Evolutionary conservation across 2,797 vertebrate genomes (phyloP).

Genomic region (Brachyrhaphis roseni): DNA sequence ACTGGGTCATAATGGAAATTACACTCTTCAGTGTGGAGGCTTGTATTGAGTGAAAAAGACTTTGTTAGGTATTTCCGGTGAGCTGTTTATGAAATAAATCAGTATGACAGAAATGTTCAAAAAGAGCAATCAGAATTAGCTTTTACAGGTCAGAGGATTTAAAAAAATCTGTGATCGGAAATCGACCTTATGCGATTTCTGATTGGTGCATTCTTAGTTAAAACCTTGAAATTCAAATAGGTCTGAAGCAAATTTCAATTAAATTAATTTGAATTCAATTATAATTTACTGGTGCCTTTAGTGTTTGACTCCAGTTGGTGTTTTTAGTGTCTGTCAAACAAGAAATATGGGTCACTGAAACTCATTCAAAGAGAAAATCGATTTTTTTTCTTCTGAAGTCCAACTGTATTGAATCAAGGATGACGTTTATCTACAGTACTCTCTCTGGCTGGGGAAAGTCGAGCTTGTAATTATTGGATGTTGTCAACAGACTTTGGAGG

Average conservation of each 20-base stretch:
- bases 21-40: background rate
- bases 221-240: background rate
- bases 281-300: background rate
- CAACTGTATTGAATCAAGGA: background rate
- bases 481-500: slow-evolving; percentile 33
- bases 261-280: background rate
- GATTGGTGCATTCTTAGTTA: background rate
- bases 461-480: slow-evolving; percentile 17
- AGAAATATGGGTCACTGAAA: background rate
- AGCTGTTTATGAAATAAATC: background rate
- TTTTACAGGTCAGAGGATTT: background rate
- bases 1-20: no score
- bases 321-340: background rate
- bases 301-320: no score
- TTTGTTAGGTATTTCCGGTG: background rate
- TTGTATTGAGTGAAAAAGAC: background rate
- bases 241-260: background rate
- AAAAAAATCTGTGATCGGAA: background rate
- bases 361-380: slow-evolving; percentile 6
- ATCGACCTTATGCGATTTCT: background rate
- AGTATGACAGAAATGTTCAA: background rate
- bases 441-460: slow-evolving; percentile 14
- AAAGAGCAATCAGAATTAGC: background rate
- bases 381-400: background rate
- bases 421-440: no score